Evolutionary conservation across 2,888 invertebrate genomes (phyloP).

Genomic region (Agrenia bidenticulata): DNA sequence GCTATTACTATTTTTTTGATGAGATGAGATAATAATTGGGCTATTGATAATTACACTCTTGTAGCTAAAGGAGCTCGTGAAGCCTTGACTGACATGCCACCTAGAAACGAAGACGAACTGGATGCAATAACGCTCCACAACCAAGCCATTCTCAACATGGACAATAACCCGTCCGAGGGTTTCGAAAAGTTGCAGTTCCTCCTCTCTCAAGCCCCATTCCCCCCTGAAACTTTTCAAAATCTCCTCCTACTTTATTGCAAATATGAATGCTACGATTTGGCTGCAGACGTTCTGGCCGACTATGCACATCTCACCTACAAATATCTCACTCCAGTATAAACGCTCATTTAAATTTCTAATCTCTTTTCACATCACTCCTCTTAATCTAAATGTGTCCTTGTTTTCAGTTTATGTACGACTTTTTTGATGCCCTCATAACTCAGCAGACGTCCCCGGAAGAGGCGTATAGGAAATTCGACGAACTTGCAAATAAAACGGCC

Average conservation of each 20-base stretch:
- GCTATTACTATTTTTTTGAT: no score
- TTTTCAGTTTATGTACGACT: constrained; percentile 90
- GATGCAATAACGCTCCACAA: constrained; percentile 98
- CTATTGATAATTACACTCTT: constrained; percentile 31
- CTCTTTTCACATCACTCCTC: neutral
- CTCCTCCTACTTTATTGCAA: constrained; percentile 91
- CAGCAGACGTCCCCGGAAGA: constrained; percentile 96
- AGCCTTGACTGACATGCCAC: constrained; percentile 85
- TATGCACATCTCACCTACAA: constrained; percentile 95
- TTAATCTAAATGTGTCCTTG: no score
- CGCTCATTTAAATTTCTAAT: neutral
- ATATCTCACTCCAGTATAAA: constrained; percentile 78
- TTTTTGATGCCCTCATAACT: constrained; percentile 93
- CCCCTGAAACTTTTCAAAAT: constrained; percentile 98
- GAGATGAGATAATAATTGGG: neutral
- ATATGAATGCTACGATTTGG: constrained; percentile 95
- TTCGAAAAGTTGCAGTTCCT: constrained; percentile 94
- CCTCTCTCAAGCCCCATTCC: constrained; percentile 92
- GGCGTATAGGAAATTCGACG: constrained; percentile 93
- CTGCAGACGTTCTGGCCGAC: constrained; percentile 96
- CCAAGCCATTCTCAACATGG: constrained; percentile 89
- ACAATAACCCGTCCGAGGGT: constrained; percentile 83
- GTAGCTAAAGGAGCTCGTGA: constrained; percentile 79
- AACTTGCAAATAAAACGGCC: constrained; percentile 86
- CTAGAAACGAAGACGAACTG: constrained; percentile 91